Evolutionary conservation across 2,888 invertebrate genomes (phyloP).

Genomic region (Pachymerium ferrugineum): DNA sequence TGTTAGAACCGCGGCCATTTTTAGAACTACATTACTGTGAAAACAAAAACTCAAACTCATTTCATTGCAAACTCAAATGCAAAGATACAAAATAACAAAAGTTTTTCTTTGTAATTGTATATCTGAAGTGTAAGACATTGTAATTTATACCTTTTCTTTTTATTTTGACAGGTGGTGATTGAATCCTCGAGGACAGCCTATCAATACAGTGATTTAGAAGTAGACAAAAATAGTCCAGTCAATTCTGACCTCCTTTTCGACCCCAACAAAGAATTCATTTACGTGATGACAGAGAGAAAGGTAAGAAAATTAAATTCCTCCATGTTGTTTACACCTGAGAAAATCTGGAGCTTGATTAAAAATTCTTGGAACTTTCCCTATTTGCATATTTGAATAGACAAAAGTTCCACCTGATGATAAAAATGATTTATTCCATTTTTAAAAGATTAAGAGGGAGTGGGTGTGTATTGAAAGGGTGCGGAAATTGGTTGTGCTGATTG

Average conservation of each 20-base stretch:
- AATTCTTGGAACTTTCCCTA: not conserved
- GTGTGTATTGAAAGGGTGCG: not conserved
- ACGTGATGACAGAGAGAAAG: constrained; percentile 86
- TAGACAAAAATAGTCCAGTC: constrained; percentile 74
- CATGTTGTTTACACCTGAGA: not conserved
- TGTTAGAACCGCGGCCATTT: too few species aligned
- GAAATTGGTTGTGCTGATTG: not conserved
- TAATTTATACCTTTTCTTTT: constrained; percentile 35
- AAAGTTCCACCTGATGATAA: too few species aligned
- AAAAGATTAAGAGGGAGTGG: too few species aligned
- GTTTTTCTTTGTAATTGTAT: too few species aligned
- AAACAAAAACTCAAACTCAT: too few species aligned
- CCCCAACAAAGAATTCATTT: constrained; percentile 81
- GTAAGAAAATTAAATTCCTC: constrained; percentile 51
- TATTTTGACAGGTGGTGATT: constrained; percentile 66
- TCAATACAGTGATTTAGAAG: constrained; percentile 81
- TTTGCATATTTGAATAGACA: too few species aligned
- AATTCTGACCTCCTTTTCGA: constrained; percentile 89
- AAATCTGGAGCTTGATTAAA: not conserved
- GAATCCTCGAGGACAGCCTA: constrained; percentile 71
- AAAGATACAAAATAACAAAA: too few species aligned
- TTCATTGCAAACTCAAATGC: too few species aligned
- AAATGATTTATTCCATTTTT: too few species aligned
- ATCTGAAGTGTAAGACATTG: too few species aligned
- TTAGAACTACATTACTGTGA: too few species aligned